phyloP scores from a whole-genome alignment of 92 coral and sea anemone genomes.

The Virgularia gustaviana region DNA sequence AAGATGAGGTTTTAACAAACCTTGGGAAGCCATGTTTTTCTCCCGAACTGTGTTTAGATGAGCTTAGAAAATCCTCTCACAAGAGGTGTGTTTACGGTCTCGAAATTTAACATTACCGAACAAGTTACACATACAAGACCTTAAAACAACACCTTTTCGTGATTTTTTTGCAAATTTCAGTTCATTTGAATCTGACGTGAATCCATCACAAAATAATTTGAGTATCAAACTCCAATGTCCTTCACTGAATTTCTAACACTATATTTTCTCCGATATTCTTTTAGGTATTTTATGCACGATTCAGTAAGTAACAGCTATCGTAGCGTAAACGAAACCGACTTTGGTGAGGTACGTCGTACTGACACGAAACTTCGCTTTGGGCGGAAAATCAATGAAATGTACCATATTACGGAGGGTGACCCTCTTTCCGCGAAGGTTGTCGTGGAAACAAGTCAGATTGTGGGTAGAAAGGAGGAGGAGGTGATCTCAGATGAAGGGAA shows the following conservation, averaged over 20 bases:
- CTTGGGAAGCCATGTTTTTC: constrained; percentile 41
- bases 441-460: constrained; percentile 41
- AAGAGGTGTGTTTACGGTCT: constrained; percentile 23
- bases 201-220: too few relatives aligned
- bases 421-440: constrained; percentile 54
- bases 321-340: constrained; percentile 36
- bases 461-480: constrained; percentile 16
- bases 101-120: not conserved
- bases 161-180: too few relatives aligned
- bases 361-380: constrained; percentile 59
- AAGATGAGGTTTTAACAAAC: constrained; percentile 39
- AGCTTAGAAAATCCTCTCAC: constrained; percentile 40
- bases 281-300: constrained; percentile 49
- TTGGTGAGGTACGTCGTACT: constrained; percentile 43
- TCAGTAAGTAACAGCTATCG: constrained; percentile 39
- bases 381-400: constrained; percentile 37
- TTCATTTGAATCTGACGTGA: too few relatives aligned
- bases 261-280: too few relatives aligned
- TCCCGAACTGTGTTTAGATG: constrained; percentile 24
- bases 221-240: too few relatives aligned
- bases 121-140: not conserved
- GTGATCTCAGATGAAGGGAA: constrained; percentile 2
- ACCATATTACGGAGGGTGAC: constrained; percentile 51
- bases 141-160: not conserved
- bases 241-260: too few relatives aligned